These are phyloP conservation scores for Callopanchax toddi DNA, from an alignment of 2,113 vertebrate species.

Conservation along the genomic window DNA sequence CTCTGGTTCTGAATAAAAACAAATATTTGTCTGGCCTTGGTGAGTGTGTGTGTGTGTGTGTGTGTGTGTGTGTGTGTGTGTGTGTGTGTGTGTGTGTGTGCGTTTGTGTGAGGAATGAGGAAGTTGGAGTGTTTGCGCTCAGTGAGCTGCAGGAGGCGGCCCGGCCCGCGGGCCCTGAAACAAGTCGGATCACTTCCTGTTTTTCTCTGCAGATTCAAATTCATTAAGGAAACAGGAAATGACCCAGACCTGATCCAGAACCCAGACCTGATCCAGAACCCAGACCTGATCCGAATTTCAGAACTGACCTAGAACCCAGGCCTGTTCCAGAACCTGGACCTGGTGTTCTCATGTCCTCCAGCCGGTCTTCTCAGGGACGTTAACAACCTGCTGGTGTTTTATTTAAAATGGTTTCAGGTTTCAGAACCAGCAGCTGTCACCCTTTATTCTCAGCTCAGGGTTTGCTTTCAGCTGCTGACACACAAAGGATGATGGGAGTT, in stretches of 20 bases:
- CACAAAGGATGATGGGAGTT: no score
- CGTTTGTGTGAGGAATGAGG: conserved; percentile 59
- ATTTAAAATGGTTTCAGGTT: neutral
- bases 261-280: no score
- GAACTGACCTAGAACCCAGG: no score
- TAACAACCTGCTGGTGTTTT: no score
- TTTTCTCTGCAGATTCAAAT: conserved; percentile 26
- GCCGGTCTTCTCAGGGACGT: no score
- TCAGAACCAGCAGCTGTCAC: conserved; percentile 9
- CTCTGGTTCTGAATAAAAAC: conserved; percentile 20
- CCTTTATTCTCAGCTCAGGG: neutral
- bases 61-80: no score
- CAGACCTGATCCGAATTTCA: no score
- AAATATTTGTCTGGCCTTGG: conserved; percentile 35
- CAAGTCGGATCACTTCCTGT: conserved; percentile 48
- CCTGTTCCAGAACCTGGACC: no score
- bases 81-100: neutral
- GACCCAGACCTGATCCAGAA: no score
- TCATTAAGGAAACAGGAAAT: conserved; percentile 10
- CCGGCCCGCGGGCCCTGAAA: conserved; percentile 5
- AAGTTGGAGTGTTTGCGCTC: conserved; percentile 30
- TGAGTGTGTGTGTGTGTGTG: no score
- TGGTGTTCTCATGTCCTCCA: no score
- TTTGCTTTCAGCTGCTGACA: conserved; percentile 5
- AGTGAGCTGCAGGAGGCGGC: conserved; percentile 9